phyloP scores from a whole-genome alignment of 2,113 vertebrate genomes.

The Crotalus horridus region DNA sequence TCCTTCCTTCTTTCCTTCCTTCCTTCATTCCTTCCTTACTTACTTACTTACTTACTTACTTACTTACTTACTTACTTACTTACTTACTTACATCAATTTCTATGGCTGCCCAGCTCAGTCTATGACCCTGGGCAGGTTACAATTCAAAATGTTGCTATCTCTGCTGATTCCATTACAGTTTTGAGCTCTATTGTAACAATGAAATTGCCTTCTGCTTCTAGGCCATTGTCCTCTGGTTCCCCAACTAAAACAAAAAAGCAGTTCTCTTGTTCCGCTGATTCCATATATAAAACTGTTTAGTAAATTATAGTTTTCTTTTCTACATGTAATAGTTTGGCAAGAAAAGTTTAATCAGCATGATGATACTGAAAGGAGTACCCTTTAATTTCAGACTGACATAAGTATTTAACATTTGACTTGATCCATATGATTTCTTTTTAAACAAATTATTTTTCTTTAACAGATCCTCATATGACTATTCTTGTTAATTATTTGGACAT shows the following conservation, averaged over 20 bases:
- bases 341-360: not conserved
- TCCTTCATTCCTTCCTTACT: no score
- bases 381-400: not conserved
- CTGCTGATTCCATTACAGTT: not conserved
- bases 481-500: not conserved
- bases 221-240: not conserved
- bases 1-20: no score
- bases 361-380: not conserved
- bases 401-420: not conserved
- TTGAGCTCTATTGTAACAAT: not conserved
- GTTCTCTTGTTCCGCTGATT: not conserved
- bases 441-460: not conserved
- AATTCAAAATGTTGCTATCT: not conserved
- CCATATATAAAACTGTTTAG: not conserved
- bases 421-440: not conserved
- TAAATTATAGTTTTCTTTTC: conserved; percentile 16
- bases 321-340: not conserved
- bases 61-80: no score
- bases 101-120: not conserved
- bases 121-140: not conserved
- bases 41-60: no score
- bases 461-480: not conserved
- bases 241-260: not conserved
- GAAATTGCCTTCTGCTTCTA: not conserved
- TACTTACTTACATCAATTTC: not conserved